These are phyloP conservation scores for Alviniconcha strummeri DNA, from an alignment of 2,888 invertebrate species.

Conservation along the genomic window DNA sequence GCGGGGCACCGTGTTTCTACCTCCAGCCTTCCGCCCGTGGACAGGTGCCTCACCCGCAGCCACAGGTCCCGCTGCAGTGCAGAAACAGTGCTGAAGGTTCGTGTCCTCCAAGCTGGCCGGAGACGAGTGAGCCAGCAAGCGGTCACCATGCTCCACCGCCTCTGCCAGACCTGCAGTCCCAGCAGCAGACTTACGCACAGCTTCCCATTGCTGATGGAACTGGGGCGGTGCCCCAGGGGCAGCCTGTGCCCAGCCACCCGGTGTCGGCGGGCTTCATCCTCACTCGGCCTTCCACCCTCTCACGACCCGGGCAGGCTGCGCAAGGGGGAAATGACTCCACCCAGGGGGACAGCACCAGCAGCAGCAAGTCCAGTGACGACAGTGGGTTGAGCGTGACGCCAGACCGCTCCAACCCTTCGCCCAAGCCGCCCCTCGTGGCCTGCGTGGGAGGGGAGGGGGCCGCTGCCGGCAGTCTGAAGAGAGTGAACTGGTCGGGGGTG, in stretches of 20 bases:
- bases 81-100: too few species aligned
- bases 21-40: too few species aligned
- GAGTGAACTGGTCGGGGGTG: constrained; percentile 59
- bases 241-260: neutral
- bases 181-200: constrained; percentile 5
- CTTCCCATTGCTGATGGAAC: neutral
- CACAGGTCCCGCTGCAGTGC: too few species aligned
- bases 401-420: constrained; percentile 48
- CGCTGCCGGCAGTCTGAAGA: neutral
- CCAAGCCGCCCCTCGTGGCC: constrained; percentile 28
- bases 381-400: constrained; percentile 67
- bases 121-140: too few species aligned
- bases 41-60: too few species aligned
- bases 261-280: neutral
- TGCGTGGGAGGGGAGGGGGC: neutral
- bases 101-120: too few species aligned
- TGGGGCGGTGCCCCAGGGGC: too few species aligned
- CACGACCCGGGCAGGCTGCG: neutral
- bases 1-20: too few species aligned
- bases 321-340: neutral
- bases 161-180: neutral
- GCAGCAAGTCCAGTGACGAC: constrained; percentile 62
- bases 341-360: constrained; percentile 48
- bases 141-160: neutral
- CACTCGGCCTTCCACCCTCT: neutral